These are phyloP conservation scores for Schizopygopsis malacanthus DNA, from an alignment of 2,797 vertebrate genomes.

Conservation along the genomic window DNA sequence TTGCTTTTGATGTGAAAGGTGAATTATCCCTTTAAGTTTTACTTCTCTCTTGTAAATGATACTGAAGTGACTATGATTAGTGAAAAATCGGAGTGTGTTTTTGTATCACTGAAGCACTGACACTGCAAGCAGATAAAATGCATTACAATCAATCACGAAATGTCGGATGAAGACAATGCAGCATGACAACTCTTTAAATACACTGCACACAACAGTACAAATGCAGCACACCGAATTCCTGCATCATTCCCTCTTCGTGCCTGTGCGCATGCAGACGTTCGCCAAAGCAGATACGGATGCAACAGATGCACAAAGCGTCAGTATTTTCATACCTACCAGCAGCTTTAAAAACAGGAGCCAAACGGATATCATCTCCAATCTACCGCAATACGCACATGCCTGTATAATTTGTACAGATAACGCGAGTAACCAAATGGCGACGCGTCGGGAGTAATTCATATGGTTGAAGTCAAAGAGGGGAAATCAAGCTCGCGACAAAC, in stretches of 20 bases:
- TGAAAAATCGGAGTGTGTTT: not conserved
- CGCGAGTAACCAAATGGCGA: slow-evolving; percentile 60
- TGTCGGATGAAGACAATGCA: not conserved
- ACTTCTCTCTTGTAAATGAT: not conserved
- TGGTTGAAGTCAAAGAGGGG: slow-evolving; percentile 40
- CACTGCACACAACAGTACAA: not conserved
- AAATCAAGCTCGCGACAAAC: slow-evolving; percentile 38
- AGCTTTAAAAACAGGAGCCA: slow-evolving; percentile 69
- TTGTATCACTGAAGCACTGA: not conserved
- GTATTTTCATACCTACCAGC: slow-evolving; percentile 63
- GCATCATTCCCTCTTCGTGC: slow-evolving; percentile 21
- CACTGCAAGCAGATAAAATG: not conserved
- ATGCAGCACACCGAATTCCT: slow-evolving; percentile 18
- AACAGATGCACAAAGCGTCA: slow-evolving; percentile 31
- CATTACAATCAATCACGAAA: not conserved
- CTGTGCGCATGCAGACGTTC: slow-evolving; percentile 38
- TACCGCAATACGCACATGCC: slow-evolving; percentile 60
- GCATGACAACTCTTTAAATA: slow-evolving; percentile 16
- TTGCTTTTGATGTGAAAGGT: not conserved
- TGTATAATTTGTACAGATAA: slow-evolving; percentile 52
- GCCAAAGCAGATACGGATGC: slow-evolving; percentile 8
- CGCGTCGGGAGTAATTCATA: slow-evolving; percentile 66
- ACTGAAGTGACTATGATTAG: not conserved
- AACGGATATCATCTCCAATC: slow-evolving; percentile 71
- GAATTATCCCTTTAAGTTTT: not conserved